These are phyloP conservation scores for Bucorvus abyssinicus DNA, from an alignment of 2,797 vertebrate genomes.

Conservation along the genomic window DNA sequence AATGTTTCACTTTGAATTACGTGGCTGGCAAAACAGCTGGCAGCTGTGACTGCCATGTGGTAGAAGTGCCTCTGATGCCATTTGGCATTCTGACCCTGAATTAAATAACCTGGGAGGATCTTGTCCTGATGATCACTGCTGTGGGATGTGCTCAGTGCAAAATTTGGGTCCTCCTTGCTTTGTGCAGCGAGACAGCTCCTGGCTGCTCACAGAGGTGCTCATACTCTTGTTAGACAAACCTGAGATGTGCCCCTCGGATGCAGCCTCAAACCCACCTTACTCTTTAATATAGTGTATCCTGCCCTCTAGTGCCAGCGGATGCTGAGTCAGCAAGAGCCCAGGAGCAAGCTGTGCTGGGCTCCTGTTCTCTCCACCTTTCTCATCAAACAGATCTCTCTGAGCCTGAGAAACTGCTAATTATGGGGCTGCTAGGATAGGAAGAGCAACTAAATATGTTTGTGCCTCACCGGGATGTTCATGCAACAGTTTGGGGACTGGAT, in stretches of 20 bases:
- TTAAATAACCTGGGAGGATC: neutral
- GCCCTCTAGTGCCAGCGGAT: conserved; percentile 50
- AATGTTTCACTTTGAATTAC: rapidly evolving
- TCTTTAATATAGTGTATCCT: neutral
- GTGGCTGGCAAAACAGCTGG: neutral
- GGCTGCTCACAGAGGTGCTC: neutral
- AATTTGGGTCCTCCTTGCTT: neutral
- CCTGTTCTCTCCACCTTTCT: neutral
- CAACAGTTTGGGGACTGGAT: rapidly evolving
- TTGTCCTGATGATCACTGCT: neutral
- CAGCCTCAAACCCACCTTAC: neutral
- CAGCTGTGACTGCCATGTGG: neutral
- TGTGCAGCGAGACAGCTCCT: neutral
- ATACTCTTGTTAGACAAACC: rapidly evolving
- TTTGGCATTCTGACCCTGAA: neutral
- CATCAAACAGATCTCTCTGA: neutral
- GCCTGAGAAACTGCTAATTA: neutral
- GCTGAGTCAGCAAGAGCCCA: conserved; percentile 16
- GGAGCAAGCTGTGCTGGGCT: neutral
- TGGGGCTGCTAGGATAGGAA: neutral
- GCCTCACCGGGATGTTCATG: rapidly evolving
- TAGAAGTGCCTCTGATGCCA: neutral
- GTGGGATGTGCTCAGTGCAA: neutral
- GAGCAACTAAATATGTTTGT: neutral
- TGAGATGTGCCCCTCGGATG: neutral